A percentile compares a stretch with the other conserved stretches of the same genome.
These are phyloP conservation scores for Microctenopoma steveboyesi DNA, from an alignment of 2,797 vertebrate genomes.

Conservation along the genomic window DNA sequence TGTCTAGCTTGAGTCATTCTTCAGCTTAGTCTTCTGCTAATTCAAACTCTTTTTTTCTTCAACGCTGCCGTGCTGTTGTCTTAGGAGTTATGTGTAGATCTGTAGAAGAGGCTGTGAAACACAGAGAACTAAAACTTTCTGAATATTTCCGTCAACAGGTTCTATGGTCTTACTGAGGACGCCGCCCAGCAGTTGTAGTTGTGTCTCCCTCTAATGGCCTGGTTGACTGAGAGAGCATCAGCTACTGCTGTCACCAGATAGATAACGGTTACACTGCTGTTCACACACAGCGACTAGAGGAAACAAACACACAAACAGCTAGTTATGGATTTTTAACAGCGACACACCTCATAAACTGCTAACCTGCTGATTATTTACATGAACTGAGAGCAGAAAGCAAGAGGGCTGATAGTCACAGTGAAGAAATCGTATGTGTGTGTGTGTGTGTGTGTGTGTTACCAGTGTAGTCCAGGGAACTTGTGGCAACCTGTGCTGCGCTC, in stretches of 20 bases:
- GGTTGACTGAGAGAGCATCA: slow-evolving; percentile 82
- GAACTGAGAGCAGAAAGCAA: too few relatives aligned
- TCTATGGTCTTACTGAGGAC: slow-evolving; percentile 86
- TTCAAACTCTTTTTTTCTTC: too few relatives aligned
- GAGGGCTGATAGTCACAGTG: too few relatives aligned
- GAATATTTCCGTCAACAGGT: background rate
- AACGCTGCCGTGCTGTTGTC: background rate
- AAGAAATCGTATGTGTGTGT: background rate
- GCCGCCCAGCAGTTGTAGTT: slow-evolving; percentile 94
- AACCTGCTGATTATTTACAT: background rate
- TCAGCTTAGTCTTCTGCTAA: too few relatives aligned
- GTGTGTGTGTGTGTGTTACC: slow-evolving; percentile 69
- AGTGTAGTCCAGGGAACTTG: slow-evolving; percentile 89
- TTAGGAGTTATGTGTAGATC: background rate
- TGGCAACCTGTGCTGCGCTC: slow-evolving; percentile 86
- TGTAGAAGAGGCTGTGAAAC: background rate
- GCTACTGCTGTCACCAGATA: slow-evolving; percentile 89
- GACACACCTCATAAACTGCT: background rate
- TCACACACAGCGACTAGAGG: slow-evolving; percentile 87
- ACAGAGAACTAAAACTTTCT: background rate
- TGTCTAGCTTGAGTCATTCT: background rate
- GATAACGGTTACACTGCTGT: slow-evolving; percentile 85
- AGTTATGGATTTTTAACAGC: background rate
- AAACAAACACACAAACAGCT: slow-evolving; percentile 19
- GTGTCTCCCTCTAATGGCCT: slow-evolving; percentile 82